A percentile compares a stretch with the other conserved stretches of the same genome.
phyloP scores from a whole-genome alignment of 1,140 invertebrate species.

The Berghia stephanieae region DNA sequence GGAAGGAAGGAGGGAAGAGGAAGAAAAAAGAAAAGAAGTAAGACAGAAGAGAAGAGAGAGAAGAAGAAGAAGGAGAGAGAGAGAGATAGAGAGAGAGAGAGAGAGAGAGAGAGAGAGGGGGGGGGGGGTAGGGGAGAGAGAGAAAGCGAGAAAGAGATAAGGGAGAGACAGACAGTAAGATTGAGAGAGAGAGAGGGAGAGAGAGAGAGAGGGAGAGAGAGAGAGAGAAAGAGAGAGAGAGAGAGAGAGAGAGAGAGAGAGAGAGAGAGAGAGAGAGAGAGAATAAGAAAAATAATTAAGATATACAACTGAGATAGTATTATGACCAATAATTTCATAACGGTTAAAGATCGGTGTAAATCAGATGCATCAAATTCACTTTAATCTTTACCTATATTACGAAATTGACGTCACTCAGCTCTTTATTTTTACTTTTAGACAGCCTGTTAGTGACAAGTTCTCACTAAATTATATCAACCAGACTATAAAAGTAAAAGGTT shows the following conservation, averaged over 20 bases:
- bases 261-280: background rate
- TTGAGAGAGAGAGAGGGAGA: background rate
- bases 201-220: background rate
- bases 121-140: too few species aligned
- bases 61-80: background rate
- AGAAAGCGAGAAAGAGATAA: too few species aligned
- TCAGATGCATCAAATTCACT: background rate
- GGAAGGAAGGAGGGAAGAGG: background rate
- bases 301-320: background rate
- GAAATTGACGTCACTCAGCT: too few species aligned
- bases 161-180: background rate
- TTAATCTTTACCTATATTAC: background rate
- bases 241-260: constrained; percentile 8
- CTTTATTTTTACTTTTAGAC: too few species aligned
- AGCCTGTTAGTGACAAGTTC: too few species aligned
- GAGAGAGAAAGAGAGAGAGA: constrained; percentile 16
- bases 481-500: too few species aligned
- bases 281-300: background rate
- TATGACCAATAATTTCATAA: background rate
- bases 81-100: background rate
- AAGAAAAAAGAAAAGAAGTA: background rate
- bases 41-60: background rate
- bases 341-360: background rate
- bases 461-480: too few species aligned
- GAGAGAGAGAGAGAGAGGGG: too few species aligned